Evolutionary conservation across 2,888 invertebrate species (phyloP), one percentile per base, ranked within the genome.

Genomic region (Epinotia nisella): DNA sequence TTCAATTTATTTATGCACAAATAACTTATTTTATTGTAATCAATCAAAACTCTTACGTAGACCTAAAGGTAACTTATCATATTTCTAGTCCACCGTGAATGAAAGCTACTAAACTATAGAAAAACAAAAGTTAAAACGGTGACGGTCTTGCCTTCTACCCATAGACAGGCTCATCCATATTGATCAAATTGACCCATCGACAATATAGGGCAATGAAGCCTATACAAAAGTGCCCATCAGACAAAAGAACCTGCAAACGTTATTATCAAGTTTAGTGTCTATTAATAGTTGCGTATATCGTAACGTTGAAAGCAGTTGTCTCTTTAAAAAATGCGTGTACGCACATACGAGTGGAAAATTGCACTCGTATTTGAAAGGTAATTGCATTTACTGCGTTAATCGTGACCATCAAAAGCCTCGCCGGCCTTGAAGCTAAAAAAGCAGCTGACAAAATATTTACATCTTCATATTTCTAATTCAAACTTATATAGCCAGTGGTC

Each of bases 381-480:
- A 49, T n/a, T 41, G 7, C 45, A 45, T 45, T 15, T 13, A 15
- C 45, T 11, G 3, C n/a, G 21, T 15, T 29, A 29, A 17, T 11
- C 4, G 11, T 29, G 1, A 24, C 49, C 29, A n/a, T n/a, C 49
- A 49, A 49, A 49, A 49, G 15, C 9, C 45, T n/a, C 9, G 62
- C 41, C n/a, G n/a, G n/a, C n/a, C 45, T 61, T 45, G 61, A 61
- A 21, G 60, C 45, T 62, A 24, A 51, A 61, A 49, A 49, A 45
- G 3, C 21, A 24, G 10, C 45, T 17, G 41, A 10, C 55, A 45
- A 55, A 55, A 70, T 24, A n/a, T n/a, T n/a, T n/a, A n/a, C 35
- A 60, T 69, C 45, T 62, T 64, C 45, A 56, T 49, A 64, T 29
- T 49, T 62, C 62, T 62, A 49, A 56, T 49, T 56, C 49, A 41